A percentile compares a stretch with the other conserved stretches of the same genome.
Evolutionary conservation across 2,888 invertebrate genomes (phyloP).

Genomic region (Autographa pulchrina): DNA sequence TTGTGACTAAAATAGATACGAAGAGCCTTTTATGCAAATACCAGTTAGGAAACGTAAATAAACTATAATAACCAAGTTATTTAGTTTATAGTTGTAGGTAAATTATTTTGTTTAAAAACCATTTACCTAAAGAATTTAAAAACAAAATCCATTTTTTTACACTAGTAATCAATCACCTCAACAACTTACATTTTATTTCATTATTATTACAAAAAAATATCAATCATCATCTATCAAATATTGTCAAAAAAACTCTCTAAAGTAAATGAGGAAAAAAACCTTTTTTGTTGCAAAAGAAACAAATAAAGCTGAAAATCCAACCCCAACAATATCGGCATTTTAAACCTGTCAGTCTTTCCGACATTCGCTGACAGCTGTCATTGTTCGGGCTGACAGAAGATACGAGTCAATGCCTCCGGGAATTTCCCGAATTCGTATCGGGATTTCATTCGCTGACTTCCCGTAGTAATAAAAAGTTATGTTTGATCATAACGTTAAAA

Average conservation of each 20-base stretch:
- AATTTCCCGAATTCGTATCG: conserved; percentile 24
- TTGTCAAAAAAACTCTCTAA: no score
- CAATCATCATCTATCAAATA: no score
- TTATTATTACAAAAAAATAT: no score
- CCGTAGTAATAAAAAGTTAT: conserved; percentile 37
- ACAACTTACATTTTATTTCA: no score
- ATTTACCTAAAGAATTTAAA: no score
- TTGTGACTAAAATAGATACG: not conserved
- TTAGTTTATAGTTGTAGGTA: no score
- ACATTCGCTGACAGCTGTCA: conserved; percentile 25
- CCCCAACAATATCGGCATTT: conserved; percentile 7
- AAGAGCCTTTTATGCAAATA: not conserved
- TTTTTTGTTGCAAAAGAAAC: not conserved
- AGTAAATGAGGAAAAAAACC: no score
- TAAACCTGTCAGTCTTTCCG: conserved; percentile 14
- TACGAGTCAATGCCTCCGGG: conserved; percentile 23
- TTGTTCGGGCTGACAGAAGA: not conserved
- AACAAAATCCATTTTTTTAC: no score
- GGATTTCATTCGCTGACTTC: conserved; percentile 21
- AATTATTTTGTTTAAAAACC: no score
- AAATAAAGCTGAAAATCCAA: conserved; percentile 12
- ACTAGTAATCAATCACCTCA: no score
- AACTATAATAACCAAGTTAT: no score
- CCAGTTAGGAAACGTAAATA: no score
- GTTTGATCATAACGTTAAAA: conserved; percentile 34